Percentiles rank a stretch among this genome's conserved stretches.
phyloP scores from a whole-genome alignment of 2,113 vertebrate genomes.

The Ophthalmolycus amberensis region DNA sequence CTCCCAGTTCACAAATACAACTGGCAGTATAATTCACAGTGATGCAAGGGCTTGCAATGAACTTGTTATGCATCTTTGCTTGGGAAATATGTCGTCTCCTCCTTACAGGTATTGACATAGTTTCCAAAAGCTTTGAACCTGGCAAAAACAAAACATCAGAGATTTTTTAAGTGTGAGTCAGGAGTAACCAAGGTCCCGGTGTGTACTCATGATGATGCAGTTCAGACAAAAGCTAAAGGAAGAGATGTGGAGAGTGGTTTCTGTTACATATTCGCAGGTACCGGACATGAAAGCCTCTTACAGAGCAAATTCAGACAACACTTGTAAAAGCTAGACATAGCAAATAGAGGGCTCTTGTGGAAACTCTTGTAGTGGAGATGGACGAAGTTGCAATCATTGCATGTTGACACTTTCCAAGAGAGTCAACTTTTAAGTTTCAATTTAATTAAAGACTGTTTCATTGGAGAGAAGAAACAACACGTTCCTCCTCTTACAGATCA shows the following conservation, averaged over 20 bases:
- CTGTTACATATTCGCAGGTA: slow-evolving; percentile 3
- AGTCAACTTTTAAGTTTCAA: background rate
- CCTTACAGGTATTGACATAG: slow-evolving; percentile 79
- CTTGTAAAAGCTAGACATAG: background rate
- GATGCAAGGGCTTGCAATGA: slow-evolving; percentile 79
- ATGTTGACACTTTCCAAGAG: background rate
- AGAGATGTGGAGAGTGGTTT: background rate
- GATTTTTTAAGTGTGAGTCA: slow-evolving; percentile 32
- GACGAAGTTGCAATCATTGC: background rate
- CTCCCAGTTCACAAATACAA: slow-evolving; percentile 55
- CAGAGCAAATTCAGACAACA: background rate
- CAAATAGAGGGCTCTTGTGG: background rate
- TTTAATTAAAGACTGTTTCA: background rate
- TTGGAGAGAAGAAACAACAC: background rate
- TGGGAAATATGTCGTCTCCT: slow-evolving; percentile 69
- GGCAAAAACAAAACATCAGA: slow-evolving; percentile 64
- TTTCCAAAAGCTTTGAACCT: slow-evolving; percentile 74
- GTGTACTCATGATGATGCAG: slow-evolving; percentile 29
- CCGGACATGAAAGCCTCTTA: background rate
- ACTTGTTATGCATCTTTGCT: slow-evolving; percentile 65
- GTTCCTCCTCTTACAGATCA: background rate
- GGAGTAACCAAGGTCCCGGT: slow-evolving; percentile 39
- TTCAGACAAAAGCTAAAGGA: slow-evolving; percentile 23
- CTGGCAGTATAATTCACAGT: slow-evolving; percentile 69
- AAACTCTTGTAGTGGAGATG: background rate